These are phyloP conservation scores for Sebastes steindachneri DNA, from an alignment of 2,797 vertebrate genomes.

Conservation along the genomic window DNA sequence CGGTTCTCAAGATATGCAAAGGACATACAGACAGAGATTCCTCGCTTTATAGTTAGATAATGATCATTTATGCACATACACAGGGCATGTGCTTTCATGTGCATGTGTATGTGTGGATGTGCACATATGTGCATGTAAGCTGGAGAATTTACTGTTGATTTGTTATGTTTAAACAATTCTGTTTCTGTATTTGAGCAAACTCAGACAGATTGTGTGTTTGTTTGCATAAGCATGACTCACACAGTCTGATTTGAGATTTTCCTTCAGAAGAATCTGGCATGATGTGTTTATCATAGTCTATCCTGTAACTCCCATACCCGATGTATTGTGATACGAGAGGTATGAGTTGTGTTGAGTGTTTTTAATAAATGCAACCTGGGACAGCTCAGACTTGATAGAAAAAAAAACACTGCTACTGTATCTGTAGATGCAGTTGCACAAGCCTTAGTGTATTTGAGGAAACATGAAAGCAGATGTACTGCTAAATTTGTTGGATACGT, in stretches of 20 bases:
- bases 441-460: slow-evolving; percentile 17
- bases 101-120: not conserved
- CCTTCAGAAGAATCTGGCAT: slow-evolving; percentile 10
- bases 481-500: slow-evolving; percentile 20
- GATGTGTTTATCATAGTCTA: slow-evolving; percentile 5
- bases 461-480: slow-evolving; percentile 27
- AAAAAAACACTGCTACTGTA: not conserved
- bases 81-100: not conserved
- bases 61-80: not conserved
- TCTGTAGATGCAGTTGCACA: not conserved
- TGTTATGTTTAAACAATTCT: slow-evolving; percentile 21
- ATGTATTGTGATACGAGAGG: slow-evolving; percentile 3
- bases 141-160: slow-evolving; percentile 8
- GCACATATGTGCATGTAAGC: slow-evolving; percentile 14
- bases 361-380: slow-evolving; percentile 11
- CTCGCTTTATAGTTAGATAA: no score
- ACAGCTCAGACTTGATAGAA: not conserved
- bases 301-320: slow-evolving; percentile 2
- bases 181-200: slow-evolving; percentile 16
- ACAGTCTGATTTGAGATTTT: slow-evolving; percentile 17
- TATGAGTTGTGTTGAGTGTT: slow-evolving; percentile 2
- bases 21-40: no score
- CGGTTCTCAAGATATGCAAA: no score
- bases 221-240: slow-evolving; percentile 29
- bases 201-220: slow-evolving; percentile 30